Base-by-base conservation (phyloP, 2,888 invertebrate genomes). In the Melipona bicolor region DNA sequence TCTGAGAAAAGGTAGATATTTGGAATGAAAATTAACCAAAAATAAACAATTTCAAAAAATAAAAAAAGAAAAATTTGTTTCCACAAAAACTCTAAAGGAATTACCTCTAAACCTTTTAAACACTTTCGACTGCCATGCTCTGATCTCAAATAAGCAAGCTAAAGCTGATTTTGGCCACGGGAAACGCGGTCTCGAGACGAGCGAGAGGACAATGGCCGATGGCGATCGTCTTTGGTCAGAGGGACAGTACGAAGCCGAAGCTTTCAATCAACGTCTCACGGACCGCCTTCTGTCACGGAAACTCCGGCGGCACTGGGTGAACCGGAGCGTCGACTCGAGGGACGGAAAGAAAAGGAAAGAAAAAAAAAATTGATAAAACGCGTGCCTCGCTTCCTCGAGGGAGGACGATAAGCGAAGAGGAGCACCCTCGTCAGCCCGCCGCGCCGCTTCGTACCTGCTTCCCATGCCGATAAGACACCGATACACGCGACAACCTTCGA, bases 361-460 rank as follows among this genome's bases (percentile, higher is more conserved):
- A 17, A 52, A 52, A 89, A 88, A 86, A 92, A 92, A 93, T 92
- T 93, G 92, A 93, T 92, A 93, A 93, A 93, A 92, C 90, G 88
- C 88, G 87, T 85, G 85, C 85, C 75, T 84, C 78, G 87, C 77
- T 84, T 83, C 81, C 85, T 81, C 11, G 65, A 84, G 85, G 77
- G 76, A 81, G 81, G 72, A 72, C 84, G 89, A 90, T 89, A 90
- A 89, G 83, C 64, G 70, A 75, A 76, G 67, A 71, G 75, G 32
- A 77, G 67, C 56, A 32, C 79, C 56, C 77, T 72, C 78, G 77
- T 69, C 70, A 43, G 15, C 54, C 73, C 84, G 72, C 73, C 74
- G 73, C 84, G 72, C 73, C 74, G 73, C 72, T 81, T 68, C 70
- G 56, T 83, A 79, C 83, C 79, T 80, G 78, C 75, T 79, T 79